phyloP scores from a whole-genome alignment of 2,797 vertebrate species.

The Melanotaenia pygmaea region DNA sequence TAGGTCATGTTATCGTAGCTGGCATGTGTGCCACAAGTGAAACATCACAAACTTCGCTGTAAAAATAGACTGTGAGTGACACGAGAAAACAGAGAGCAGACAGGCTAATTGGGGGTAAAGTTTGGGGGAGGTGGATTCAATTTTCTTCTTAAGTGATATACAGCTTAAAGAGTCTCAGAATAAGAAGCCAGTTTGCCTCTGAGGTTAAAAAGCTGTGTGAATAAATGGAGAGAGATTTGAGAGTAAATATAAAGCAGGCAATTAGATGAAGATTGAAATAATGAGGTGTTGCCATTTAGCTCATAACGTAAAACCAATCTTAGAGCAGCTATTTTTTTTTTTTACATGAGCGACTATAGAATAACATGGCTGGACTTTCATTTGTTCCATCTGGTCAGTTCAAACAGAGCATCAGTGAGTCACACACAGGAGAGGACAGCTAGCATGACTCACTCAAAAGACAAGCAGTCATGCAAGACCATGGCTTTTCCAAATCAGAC shows the following conservation, averaged over 20 bases:
- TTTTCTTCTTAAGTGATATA: constrained; percentile 31
- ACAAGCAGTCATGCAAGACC: constrained; percentile 55
- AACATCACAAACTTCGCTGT: constrained; percentile 45
- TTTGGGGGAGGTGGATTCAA: constrained; percentile 1
- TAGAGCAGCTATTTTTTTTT: constrained; percentile 18
- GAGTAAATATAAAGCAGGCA: constrained; percentile 47
- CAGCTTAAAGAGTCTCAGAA: constrained; percentile 33
- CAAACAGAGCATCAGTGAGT: constrained; percentile 52
- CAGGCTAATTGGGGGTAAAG: constrained; percentile 27
- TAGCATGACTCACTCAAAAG: constrained; percentile 64
- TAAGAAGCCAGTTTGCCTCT: constrained; percentile 43
- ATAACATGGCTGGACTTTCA: constrained; percentile 40
- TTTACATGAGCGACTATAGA: constrained; percentile 19
- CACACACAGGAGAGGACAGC: constrained; percentile 56
- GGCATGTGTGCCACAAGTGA: constrained; percentile 52
- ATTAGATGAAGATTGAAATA: constrained; percentile 23
- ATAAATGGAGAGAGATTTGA: constrained; percentile 41
- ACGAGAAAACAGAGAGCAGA: constrained; percentile 38
- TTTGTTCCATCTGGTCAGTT: constrained; percentile 63
- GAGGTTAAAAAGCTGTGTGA: constrained; percentile 35
- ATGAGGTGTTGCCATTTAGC: constrained; percentile 29
- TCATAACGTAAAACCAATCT: constrained; percentile 12
- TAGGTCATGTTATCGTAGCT: constrained; percentile 70
- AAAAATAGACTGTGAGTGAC: constrained; percentile 67
- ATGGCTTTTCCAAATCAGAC: constrained; percentile 55